Evolutionary conservation across 2,797 vertebrate species (phyloP).

Genomic region (Eulemur coronatus): DNA sequence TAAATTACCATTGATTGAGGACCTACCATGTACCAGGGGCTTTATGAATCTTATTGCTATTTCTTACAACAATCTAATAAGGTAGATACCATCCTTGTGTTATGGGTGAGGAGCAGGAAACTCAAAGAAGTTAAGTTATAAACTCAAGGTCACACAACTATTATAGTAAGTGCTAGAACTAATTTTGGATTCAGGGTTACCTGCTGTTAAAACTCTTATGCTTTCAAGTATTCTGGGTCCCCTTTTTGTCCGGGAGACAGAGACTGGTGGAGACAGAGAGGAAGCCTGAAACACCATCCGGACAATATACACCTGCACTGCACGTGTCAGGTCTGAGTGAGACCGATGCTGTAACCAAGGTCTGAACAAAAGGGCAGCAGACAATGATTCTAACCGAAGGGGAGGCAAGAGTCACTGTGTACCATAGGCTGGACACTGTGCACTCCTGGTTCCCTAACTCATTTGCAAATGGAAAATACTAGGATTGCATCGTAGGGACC

Average conservation of each 20-base stretch:
- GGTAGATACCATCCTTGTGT: accelerated
- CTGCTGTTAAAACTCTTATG: neutral
- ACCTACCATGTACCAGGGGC: accelerated
- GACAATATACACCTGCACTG: neutral
- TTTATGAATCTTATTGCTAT: neutral
- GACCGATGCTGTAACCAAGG: neutral
- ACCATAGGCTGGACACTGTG: neutral
- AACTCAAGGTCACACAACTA: neutral
- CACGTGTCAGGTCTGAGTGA: neutral
- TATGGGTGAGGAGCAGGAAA: neutral
- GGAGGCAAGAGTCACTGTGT: neutral
- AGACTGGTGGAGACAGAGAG: neutral
- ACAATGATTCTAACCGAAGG: neutral
- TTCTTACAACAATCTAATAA: neutral
- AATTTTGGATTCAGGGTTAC: neutral
- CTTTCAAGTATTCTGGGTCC: neutral
- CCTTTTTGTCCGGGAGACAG: neutral
- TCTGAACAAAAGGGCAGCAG: neutral
- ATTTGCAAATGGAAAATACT: neutral
- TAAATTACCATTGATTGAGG: neutral
- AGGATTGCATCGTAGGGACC: neutral
- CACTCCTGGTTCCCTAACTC: neutral
- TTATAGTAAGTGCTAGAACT: neutral
- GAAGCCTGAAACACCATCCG: neutral
- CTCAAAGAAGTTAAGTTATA: neutral